These are phyloP conservation scores for Eremophila alpestris DNA, from an alignment of 2,797 vertebrate species.

Conservation along the genomic window DNA sequence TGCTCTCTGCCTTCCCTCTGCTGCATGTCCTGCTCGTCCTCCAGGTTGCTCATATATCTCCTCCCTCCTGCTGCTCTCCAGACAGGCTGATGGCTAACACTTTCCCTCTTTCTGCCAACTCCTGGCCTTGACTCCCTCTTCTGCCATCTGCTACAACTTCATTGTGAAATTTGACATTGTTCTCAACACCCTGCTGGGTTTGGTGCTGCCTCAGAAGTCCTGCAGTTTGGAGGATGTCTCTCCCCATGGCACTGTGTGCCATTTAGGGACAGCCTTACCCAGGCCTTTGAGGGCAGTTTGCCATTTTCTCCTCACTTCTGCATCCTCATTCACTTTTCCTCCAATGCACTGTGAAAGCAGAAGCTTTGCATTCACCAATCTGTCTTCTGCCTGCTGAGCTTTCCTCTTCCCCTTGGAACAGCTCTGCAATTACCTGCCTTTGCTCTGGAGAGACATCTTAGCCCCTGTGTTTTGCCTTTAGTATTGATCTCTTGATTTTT, in stretches of 20 bases:
- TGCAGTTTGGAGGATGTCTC: background rate
- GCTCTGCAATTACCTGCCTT: background rate
- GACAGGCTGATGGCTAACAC: slow-evolving; percentile 43
- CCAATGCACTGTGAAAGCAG: background rate
- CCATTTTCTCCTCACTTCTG: slow-evolving; percentile 14
- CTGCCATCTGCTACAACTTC: slow-evolving; percentile 62
- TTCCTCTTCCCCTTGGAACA: slow-evolving; percentile 31
- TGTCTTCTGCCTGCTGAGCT: slow-evolving; percentile 31
- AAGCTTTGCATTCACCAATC: background rate
- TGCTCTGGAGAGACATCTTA: background rate
- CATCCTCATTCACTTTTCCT: background rate
- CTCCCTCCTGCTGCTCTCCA: slow-evolving; percentile 41
- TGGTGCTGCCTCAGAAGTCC: background rate
- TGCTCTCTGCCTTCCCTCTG: background rate
- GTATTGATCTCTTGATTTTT: background rate
- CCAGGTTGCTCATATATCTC: slow-evolving; percentile 38
- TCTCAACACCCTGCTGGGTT: background rate
- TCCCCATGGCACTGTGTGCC: background rate
- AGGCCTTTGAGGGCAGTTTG: background rate
- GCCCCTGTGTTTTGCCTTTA: background rate
- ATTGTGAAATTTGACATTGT: slow-evolving; percentile 11
- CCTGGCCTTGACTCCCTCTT: slow-evolving; percentile 32
- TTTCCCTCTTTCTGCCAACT: slow-evolving; percentile 42
- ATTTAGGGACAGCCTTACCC: background rate
- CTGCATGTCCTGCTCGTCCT: slow-evolving; percentile 21